Base-by-base conservation (phyloP, 2,113 vertebrate species). In the Xenopus borealis region DNA sequence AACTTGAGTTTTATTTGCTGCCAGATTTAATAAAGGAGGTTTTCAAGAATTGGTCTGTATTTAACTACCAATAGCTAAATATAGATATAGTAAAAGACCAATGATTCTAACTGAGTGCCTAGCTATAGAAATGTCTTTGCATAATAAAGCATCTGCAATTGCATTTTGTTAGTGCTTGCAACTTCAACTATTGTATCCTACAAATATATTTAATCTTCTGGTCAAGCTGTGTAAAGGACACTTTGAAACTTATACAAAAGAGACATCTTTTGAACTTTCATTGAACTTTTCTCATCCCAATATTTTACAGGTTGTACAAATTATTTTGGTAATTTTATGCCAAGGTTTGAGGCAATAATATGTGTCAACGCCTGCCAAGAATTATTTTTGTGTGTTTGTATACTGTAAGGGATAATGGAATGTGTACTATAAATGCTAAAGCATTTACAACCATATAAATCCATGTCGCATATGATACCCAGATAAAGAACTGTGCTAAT, bases 71-170 rank as follows among this genome's bases (percentile, higher is more conserved):
- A 81, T 72, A 85, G 80, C 80, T 83, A 87, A 87, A 88, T 79
- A 81, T 80, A 85, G 82, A 83, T 82, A 86, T 83, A 88, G 86
- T 75, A 86, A 86, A 89, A 86, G 81, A 83, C 85, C 83, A 79
- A 83, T 86, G 85, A 85, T 87, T 89, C 88, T 86, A 81, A 78
- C 78, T 71, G 74, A 83, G 79, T 75, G 3, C 8, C 52, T 68
- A 82, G 81, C 81, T 85, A 85, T 67, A 82, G 85, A 88, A 85
- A 85, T 66, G 69, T 84, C 83, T 83, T 83, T 85, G 82, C 78
- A 78, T 82, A 86, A 83, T 85, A 89, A 89, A 85, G 82, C 81
- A 82, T 80, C 61, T 79, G 80, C 86, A 86, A 87, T 81, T 85
- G 85, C 82, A 85, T 88, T 88, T 89, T 86, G 53, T 81, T 82